A percentile compares a stretch with the other conserved stretches of the same genome.
These are phyloP conservation scores for Tragulus kanchil DNA, from an alignment of 2,113 vertebrate species.

Conservation along the genomic window DNA sequence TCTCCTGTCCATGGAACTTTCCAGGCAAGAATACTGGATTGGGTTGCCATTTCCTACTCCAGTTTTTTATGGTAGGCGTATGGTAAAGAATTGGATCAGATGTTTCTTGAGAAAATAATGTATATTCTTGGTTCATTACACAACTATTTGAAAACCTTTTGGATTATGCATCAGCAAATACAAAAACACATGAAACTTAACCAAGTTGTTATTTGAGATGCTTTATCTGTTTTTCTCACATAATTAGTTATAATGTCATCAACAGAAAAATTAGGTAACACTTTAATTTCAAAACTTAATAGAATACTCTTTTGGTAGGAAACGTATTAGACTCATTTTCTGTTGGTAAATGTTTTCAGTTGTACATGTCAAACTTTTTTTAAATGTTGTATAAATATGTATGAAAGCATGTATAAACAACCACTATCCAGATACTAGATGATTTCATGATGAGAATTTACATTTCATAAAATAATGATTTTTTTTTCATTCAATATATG, in stretches of 20 bases:
- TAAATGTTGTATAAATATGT: not conserved
- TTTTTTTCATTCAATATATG: not conserved
- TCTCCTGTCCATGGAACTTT: not conserved
- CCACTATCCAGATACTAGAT: not conserved
- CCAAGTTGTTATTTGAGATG: not conserved
- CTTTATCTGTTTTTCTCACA: not conserved
- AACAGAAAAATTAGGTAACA: constrained; percentile 13
- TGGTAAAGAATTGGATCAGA: not conserved
- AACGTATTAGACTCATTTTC: too few species aligned
- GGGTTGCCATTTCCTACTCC: not conserved
- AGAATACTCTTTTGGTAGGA: constrained; percentile 31
- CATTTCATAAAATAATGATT: not conserved
- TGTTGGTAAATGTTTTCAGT: constrained; percentile 35
- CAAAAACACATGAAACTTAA: constrained; percentile 11
- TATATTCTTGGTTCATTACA: constrained; percentile 34
- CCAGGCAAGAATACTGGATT: not conserved
- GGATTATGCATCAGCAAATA: not conserved
- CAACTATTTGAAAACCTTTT: not conserved
- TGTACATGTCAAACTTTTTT: too few species aligned
- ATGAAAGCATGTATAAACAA: not conserved
- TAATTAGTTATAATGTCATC: not conserved
- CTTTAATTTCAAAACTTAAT: constrained; percentile 38
- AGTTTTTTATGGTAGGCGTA: not conserved
- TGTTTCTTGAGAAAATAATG: not conserved
- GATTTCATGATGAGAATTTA: not conserved